Evolutionary conservation across 2,888 invertebrate species (phyloP).

Genomic region (Elegia similella): DNA sequence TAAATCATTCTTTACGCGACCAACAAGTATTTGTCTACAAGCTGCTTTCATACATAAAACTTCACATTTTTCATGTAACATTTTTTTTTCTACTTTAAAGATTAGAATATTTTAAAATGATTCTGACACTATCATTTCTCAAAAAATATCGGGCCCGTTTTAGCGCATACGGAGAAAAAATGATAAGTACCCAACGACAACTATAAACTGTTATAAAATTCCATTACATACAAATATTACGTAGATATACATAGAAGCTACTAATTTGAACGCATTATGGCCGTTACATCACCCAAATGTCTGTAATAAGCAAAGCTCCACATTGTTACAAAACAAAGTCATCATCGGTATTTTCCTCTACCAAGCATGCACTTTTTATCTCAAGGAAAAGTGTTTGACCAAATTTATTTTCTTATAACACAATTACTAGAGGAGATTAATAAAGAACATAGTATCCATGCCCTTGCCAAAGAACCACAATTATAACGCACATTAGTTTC

Average conservation of each 20-base stretch:
- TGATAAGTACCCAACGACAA: background rate
- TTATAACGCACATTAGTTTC: too few relatives aligned
- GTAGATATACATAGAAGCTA: constrained; percentile 25
- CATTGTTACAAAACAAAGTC: constrained; percentile 19
- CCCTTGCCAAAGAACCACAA: too few relatives aligned
- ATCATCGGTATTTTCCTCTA: background rate
- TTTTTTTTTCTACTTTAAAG: too few relatives aligned
- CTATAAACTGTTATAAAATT: constrained; percentile 18
- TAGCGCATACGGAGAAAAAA: constrained; percentile 10
- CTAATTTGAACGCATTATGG: constrained; percentile 55
- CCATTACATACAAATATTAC: constrained; percentile 26
- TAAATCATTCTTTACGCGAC: too few relatives aligned
- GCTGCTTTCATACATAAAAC: too few relatives aligned
- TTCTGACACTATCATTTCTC: background rate
- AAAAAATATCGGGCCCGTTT: background rate
- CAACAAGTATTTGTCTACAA: too few relatives aligned
- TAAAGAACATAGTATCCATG: background rate
- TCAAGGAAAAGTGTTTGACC: too few relatives aligned
- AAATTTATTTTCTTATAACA: background rate
- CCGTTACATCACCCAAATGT: constrained; percentile 76
- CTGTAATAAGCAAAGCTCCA: constrained; percentile 51
- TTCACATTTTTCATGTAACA: too few relatives aligned
- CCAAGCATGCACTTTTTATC: background rate
- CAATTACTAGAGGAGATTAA: background rate
- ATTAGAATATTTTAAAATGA: too few relatives aligned